Evolutionary conservation across 2,888 invertebrate species (phyloP), one percentile per base, ranked within the genome.

Genomic region (Drosophila neutralis): DNA sequence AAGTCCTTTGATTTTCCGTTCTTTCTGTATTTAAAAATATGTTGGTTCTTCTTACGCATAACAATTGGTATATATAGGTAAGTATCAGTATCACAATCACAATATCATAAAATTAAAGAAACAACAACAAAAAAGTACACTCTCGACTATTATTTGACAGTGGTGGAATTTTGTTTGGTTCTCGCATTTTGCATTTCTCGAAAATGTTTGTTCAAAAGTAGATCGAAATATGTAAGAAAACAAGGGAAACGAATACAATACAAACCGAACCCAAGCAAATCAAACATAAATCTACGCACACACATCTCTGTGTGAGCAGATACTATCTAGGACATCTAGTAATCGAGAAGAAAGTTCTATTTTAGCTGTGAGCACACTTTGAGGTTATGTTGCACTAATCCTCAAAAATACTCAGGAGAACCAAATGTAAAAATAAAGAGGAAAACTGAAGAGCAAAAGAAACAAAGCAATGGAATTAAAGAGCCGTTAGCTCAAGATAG

Each of bases 91-190:
- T 42, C 29, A 63, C 62, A 62, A 62, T 51, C 63, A 71, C 57
- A 70, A 57, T 70, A 53, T 65, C 29, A 48, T 65, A 69, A 78
- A 79, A 69, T 48, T 66, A 81, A 73, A 80, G 67, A 77, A 62
- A 89, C 91, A 91, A 91, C 83, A 91, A 91, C 91, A 89, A 80
- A 91, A 91, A 85, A 92, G 87, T 88, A 89, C 86, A 91, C 85
- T 87, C 75, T 78, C 51, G 68, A 78, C 69, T 72, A 24, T 54
- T 38, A 60, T 67, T 62, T 69, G 53, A 58, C 67, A 51, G 58
- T 63, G 65, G 60, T 51, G 60, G 48, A 49, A 53, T n/a, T 27
- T 61, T 57, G 58, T 74, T 51, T 64, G 57, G 62, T 72, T 76
- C 65, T 69, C 56, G 66, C 60, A 42, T 51, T 60, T 76, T 24